A percentile compares a stretch with the other conserved stretches of the same genome.
These are phyloP conservation scores for Brachystomella parvula DNA, from an alignment of 1,140 invertebrate species.

Conservation along the genomic window DNA sequence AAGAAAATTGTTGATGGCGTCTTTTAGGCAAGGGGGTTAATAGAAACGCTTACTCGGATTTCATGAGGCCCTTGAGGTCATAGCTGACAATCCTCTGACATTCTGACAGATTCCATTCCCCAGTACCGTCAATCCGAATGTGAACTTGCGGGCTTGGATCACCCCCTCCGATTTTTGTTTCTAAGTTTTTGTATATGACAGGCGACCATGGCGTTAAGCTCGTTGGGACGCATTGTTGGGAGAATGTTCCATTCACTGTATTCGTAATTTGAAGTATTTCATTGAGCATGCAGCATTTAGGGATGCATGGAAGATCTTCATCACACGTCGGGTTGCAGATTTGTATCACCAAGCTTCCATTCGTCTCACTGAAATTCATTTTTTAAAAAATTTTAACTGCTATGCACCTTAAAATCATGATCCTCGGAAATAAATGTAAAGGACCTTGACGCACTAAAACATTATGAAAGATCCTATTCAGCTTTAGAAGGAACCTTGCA, in stretches of 20 bases:
- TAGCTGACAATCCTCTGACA: not conserved
- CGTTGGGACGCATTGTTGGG: not conserved
- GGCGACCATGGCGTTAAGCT: not conserved
- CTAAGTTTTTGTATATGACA: not conserved
- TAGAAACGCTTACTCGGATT: not conserved
- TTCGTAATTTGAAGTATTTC: not conserved
- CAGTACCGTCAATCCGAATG: not conserved
- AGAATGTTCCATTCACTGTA: not conserved
- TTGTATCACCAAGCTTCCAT: not conserved
- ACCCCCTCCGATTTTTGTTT: not conserved
- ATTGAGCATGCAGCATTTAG: not conserved
- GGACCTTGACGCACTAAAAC: no score
- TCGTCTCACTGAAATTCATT: no score
- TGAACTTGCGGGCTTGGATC: not conserved
- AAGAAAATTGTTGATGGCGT: not conserved
- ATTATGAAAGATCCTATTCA: no score
- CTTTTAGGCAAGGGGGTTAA: no score
- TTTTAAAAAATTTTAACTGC: no score
- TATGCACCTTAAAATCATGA: no score
- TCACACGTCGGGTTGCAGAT: not conserved
- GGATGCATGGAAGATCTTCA: not conserved
- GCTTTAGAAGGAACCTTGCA: no score
- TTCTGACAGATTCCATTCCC: conserved; percentile 1
- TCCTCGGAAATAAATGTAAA: no score
- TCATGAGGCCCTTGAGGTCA: not conserved